Evolutionary conservation across 2,113 vertebrate genomes (phyloP), one percentile per base, ranked within the genome.

Genomic region (Pterocles gutturalis): DNA sequence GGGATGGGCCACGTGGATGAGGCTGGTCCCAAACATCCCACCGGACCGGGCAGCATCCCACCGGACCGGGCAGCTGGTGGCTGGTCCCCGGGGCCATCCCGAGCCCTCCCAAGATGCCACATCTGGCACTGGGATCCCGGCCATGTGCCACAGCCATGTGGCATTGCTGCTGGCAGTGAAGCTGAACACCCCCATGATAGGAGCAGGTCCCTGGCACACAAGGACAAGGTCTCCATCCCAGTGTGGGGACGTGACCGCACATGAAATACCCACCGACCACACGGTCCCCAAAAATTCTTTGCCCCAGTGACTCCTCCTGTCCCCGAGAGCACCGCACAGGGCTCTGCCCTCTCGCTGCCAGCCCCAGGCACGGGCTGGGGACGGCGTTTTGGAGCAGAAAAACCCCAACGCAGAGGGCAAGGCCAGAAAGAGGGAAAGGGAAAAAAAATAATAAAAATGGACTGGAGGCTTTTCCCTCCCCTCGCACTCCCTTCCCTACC

Each of bases 401-500:
- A 58, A 51, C 33, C 71, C 43, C 71, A 83, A 60, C 16, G 16
- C 64, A 8, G 70, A 87, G 81, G 51, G 77, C 66, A 87, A 0
- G 2, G 67, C 24, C 69, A 97, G 97, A 98, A 96, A 98, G 96
- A 96, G 78, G 97, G 79, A 96, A 94, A 67, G 76, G 94, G 53
- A 57, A 57, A 25, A 46, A 38, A n/a, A 48, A 86, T 6, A 75
- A 79, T 16, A 93, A 98, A 98, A 98, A 95, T 19, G 94, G 58
- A 96, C 98, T 97, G 90, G 83, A 94, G 97, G 89, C 90, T 97
- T 97, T 94, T 92, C 96, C 96, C 87, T 97, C 95, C 96, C 96
- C 89, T 95, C 88, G 9, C 94, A 87, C 96, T 97, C 98, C 96
- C 97, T 97, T 98, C 97, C 98, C 98, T 98, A 98, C 98, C 98